A percentile compares a stretch with the other conserved stretches of the same genome.
Conservation (phyloP, 2,113 vertebrate species). For the Galeopterus variegatus region DNA sequence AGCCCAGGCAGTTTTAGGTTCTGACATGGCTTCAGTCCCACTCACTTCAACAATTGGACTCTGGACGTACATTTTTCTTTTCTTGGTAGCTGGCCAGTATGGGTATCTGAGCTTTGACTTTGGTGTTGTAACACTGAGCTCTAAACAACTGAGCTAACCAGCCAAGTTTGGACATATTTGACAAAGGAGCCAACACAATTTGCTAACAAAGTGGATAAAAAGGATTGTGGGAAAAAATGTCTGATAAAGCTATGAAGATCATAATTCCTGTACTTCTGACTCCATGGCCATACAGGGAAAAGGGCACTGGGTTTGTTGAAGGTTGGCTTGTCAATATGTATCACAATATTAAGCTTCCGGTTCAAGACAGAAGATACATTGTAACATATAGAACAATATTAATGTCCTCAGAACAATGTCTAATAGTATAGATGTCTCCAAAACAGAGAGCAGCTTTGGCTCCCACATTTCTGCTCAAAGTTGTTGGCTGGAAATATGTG, state of each 20-base stretch:
- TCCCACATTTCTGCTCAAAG: background rate
- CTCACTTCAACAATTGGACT: no score
- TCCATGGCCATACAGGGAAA: background rate
- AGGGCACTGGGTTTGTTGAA: background rate
- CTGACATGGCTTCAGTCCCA: no score
- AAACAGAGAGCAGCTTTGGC: background rate
- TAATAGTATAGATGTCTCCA: background rate
- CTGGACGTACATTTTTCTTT: no score
- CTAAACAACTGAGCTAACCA: no score
- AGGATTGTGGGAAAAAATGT: background rate
- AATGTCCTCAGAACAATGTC: background rate
- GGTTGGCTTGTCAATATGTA: constrained; percentile 4
- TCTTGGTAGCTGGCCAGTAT: no score
- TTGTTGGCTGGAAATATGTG: constrained; percentile 23
- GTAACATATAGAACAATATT: background rate
- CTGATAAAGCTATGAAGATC: background rate
- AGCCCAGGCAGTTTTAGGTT: no score
- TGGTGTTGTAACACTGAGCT: no score
- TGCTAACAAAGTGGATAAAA: background rate
- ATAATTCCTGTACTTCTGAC: background rate
- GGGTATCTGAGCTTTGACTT: no score
- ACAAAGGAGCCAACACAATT: background rate
- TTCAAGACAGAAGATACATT: background rate
- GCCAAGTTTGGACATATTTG: background rate
- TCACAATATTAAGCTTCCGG: background rate